Conservation (phyloP, 1,140 invertebrate genomes). For the Drosophila tristis region DNA sequence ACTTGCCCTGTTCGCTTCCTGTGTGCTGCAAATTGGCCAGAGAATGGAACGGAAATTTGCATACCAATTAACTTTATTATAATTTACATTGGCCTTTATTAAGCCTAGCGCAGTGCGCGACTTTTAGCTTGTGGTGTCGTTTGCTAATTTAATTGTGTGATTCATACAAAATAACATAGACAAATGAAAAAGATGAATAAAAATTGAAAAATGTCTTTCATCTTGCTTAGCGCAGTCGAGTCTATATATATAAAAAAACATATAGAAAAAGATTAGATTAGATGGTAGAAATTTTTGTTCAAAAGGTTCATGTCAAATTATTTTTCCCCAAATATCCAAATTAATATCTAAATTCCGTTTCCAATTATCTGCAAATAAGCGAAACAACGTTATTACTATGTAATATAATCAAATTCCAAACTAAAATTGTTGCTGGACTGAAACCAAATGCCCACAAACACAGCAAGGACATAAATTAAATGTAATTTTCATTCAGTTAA, state of each 20-base stretch:
- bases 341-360: conserved; percentile 3
- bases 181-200: too few relatives aligned
- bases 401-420: conserved; percentile 17
- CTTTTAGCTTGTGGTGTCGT: conserved; percentile 21
- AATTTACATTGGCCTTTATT: conserved; percentile 54
- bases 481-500: conserved; percentile 4
- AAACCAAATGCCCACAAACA: not conserved
- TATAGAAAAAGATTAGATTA: too few relatives aligned
- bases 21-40: conserved; percentile 43
- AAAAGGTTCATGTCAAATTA: too few relatives aligned
- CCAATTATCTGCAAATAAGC: not conserved
- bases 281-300: too few relatives aligned
- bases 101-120: conserved; percentile 11
- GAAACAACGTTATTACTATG: conserved; percentile 3
- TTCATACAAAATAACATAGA: conserved; percentile 11
- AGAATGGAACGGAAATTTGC: conserved; percentile 52
- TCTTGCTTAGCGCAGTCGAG: too few relatives aligned
- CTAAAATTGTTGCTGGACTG: too few relatives aligned
- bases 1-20: not conserved
- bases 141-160: not conserved
- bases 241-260: too few relatives aligned
- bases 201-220: too few relatives aligned
- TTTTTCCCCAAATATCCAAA: not conserved
- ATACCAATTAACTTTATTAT: conserved; percentile 76
- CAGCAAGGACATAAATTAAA: conserved; percentile 34